A percentile compares a stretch with the other conserved stretches of the same genome.
Evolutionary conservation across 2,888 invertebrate species (phyloP).

Genomic region (Lasioglossum leucozonium): DNA sequence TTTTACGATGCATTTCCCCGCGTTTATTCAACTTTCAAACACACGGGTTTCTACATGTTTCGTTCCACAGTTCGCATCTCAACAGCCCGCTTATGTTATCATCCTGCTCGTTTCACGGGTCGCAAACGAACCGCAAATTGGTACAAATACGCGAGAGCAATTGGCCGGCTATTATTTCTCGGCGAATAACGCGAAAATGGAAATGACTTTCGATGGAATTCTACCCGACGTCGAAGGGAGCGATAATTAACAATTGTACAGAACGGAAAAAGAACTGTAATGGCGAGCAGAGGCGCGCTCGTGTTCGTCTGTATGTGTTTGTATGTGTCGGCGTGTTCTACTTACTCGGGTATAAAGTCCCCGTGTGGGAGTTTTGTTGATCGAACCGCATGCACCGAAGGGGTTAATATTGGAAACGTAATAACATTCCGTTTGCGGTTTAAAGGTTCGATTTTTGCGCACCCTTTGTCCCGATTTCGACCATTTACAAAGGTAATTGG

Average conservation of each 20-base stretch:
- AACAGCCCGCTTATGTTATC: constrained; percentile 25
- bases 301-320: not conserved
- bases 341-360: not conserved
- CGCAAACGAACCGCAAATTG: constrained; percentile 37
- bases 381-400: not conserved
- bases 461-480: not conserved
- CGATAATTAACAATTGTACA: constrained; percentile 2
- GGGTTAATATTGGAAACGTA: not conserved
- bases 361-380: not conserved
- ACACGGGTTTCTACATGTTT: constrained; percentile 8
- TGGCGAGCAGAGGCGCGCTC: not conserved
- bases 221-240: not conserved
- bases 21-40: constrained; percentile 27
- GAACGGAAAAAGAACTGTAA: not conserved
- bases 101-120: not conserved
- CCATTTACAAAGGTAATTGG: not conserved
- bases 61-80: constrained; percentile 12
- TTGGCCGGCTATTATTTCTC: not conserved
- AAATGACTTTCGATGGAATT: constrained; percentile 7
- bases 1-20: constrained; percentile 26
- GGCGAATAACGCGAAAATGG: not conserved
- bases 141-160: constrained; percentile 3
- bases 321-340: not conserved
- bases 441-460: not conserved
- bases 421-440: not conserved